These are phyloP conservation scores for Leptopterna dolabrata DNA, from an alignment of 2,888 invertebrate genomes.

Conservation along the genomic window DNA sequence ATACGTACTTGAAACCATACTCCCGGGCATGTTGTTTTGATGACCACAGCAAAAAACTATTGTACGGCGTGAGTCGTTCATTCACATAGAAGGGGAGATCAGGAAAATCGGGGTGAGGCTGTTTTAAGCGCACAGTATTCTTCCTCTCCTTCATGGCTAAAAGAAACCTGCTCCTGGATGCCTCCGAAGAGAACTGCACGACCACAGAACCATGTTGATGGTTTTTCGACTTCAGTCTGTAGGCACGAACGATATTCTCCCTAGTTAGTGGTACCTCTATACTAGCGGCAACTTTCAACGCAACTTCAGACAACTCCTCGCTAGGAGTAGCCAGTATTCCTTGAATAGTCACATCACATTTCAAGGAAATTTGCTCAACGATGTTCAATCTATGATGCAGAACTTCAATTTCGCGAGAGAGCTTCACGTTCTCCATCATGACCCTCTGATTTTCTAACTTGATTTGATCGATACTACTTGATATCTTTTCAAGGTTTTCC, in stretches of 20 bases:
- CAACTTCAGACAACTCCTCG: neutral
- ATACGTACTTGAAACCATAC: neutral
- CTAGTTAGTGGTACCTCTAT: neutral
- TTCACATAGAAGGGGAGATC: neutral
- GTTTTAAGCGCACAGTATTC: neutral
- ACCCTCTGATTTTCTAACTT: neutral
- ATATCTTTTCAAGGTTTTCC: neutral
- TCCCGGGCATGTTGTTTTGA: neutral
- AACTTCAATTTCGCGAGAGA: neutral
- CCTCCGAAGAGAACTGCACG: neutral
- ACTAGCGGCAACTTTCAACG: too few relatives aligned
- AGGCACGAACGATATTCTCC: neutral
- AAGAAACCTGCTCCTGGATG: neutral
- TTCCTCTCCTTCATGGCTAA: neutral
- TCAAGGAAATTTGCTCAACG: neutral
- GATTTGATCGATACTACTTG: neutral
- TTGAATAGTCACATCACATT: neutral
- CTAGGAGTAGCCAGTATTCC: neutral
- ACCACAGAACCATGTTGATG: neutral
- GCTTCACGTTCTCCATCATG: neutral
- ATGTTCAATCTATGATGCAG: neutral
- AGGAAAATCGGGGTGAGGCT: neutral
- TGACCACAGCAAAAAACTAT: conserved; percentile 3
- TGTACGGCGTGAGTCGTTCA: neutral
- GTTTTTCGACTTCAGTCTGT: neutral